Evolutionary conservation across 2,888 invertebrate species (phyloP).

Genomic region (Cremastinae sp.): DNA sequence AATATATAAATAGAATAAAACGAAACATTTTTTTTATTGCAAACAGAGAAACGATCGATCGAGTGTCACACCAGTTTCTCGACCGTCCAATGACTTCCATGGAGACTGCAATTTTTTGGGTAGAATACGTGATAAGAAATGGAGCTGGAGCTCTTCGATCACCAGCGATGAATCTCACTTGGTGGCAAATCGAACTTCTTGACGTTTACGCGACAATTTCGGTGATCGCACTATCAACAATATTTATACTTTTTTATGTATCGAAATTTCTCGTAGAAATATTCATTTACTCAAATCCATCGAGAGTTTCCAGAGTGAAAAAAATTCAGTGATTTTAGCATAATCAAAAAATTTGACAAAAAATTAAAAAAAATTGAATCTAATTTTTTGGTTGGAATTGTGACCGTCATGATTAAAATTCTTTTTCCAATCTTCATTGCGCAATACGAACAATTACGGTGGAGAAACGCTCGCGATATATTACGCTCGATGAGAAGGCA

Average conservation of each 20-base stretch:
- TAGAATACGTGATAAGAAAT: slow-evolving; percentile 50
- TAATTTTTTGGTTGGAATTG: no score
- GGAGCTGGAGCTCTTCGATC: slow-evolving; percentile 45
- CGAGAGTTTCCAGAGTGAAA: no score
- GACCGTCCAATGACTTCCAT: slow-evolving; percentile 39
- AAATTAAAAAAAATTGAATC: no score
- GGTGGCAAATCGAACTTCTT: slow-evolving; percentile 53
- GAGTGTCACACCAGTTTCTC: slow-evolving; percentile 22
- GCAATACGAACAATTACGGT: background rate
- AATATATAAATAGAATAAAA: no score
- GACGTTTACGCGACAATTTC: slow-evolving; percentile 42
- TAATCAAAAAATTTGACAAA: no score
- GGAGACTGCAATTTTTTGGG: slow-evolving; percentile 55
- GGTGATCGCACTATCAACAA: no score
- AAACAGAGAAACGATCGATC: slow-evolving; percentile 12
- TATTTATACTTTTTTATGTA: no score
- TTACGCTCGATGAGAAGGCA: slow-evolving; percentile 33
- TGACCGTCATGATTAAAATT: no score
- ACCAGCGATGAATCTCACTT: slow-evolving; percentile 51
- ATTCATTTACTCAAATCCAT: no score
- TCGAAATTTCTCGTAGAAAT: no score
- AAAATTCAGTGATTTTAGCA: no score
- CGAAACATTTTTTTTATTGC: no score
- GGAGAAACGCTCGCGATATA: background rate
- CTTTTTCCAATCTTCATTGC: background rate